phyloP scores from a whole-genome alignment of 2,113 vertebrate genomes.

The Glaucidium brasilianum region DNA sequence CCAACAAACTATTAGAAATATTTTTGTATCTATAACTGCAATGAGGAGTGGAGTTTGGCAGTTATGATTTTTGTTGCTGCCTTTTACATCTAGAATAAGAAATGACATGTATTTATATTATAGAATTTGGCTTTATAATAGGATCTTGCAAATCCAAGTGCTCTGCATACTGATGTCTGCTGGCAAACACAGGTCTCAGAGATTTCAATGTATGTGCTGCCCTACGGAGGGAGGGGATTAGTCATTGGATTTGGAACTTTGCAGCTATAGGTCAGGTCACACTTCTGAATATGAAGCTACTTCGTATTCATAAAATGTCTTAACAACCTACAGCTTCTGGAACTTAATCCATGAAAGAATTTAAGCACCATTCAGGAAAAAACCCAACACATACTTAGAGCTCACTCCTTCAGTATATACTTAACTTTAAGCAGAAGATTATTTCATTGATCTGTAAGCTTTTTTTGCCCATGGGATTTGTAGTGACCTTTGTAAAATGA shows the following conservation, averaged over 20 bases:
- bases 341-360: neutral
- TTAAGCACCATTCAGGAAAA: neutral
- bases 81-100: neutral
- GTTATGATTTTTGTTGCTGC: neutral
- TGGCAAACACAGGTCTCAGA: neutral
- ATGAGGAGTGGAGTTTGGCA: neutral
- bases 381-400: neutral
- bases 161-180: neutral
- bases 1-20: neutral
- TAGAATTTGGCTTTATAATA: neutral
- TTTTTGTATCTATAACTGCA: neutral
- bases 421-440: neutral
- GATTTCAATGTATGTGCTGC: neutral
- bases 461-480: neutral
- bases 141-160: neutral
- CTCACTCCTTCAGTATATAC: neutral
- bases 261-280: neutral
- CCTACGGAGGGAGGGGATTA: neutral
- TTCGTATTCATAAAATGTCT: neutral
- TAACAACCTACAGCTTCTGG: neutral
- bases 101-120: neutral
- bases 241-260: neutral
- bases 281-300: neutral
- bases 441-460: neutral
- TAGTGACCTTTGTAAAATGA: neutral